phyloP scores from a whole-genome alignment of 2,888 invertebrate genomes.

The Pachymerium ferrugineum region DNA sequence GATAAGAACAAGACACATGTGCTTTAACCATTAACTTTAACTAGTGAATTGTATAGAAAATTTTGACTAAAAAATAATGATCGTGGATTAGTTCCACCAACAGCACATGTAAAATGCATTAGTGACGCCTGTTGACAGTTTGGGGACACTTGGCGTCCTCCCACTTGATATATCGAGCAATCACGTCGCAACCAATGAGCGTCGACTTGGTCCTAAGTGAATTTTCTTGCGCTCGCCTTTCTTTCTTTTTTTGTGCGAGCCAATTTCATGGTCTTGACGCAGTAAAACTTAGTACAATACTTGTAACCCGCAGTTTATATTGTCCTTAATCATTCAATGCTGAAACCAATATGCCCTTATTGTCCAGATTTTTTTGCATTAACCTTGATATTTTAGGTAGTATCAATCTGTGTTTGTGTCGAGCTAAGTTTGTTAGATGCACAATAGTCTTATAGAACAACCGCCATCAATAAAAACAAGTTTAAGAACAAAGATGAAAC shows the following conservation, averaged over 20 bases:
- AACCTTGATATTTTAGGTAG: too few relatives aligned
- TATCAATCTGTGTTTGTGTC: too few relatives aligned
- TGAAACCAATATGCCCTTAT: too few relatives aligned
- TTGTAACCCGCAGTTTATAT: not conserved
- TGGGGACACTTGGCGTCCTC: constrained; percentile 9
- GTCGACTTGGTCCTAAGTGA: constrained; percentile 9
- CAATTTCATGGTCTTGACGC: not conserved
- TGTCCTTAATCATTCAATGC: too few relatives aligned
- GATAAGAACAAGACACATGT: too few relatives aligned
- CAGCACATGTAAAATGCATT: constrained; percentile 10
- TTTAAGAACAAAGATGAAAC: too few relatives aligned
- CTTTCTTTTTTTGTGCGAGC: not conserved
- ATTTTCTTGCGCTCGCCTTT: constrained; percentile 10
- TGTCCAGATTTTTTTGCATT: too few relatives aligned
- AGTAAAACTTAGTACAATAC: not conserved
- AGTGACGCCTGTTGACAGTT: constrained; percentile 14
- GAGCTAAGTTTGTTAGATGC: too few relatives aligned
- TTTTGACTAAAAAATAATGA: not conserved
- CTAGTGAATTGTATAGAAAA: too few relatives aligned
- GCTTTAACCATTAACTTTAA: too few relatives aligned
- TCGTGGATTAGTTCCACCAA: constrained; percentile 2
- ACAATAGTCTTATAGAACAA: too few relatives aligned
- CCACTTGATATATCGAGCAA: constrained; percentile 10
- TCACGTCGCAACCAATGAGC: constrained; percentile 14
- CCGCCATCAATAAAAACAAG: too few relatives aligned